Evolutionary conservation across 2,888 invertebrate genomes (phyloP), one percentile per base, ranked within the genome.

Genomic region (Eustalomyia histrio): DNA sequence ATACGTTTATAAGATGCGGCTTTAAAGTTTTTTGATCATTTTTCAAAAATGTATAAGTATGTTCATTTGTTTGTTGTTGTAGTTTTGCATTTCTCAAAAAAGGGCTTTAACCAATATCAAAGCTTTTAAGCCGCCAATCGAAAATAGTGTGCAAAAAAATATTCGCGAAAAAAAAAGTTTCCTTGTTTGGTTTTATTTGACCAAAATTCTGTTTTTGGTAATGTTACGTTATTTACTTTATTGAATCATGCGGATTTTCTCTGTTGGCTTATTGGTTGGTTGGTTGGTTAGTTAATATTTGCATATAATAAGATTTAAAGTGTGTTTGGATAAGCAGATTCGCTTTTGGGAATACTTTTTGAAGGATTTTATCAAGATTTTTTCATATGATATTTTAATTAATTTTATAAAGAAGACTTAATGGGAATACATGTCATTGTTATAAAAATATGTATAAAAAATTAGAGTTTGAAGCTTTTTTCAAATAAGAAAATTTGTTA

Each of bases 11-110:
- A 29, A 43, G 58, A 60, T 75, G 83, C 83, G 79, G 83, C 83
- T 83, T 84, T 80, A 76, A 74, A 74, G 83, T 79, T 83, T 84
- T 84, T 83, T 83, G 83, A 83, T 83, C 83, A 83, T 82, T 83
- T 83, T 71, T 76, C 79, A 79, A 81, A n/a, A 83, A 81, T 76
- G 79, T 63, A 71, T 76, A 76, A 71, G 65, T 71, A 67, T 61
- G 78, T 78, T 78, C 67, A 72, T 76, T 76, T 69, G 63, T 72
- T 80, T 69, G 61, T 55, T 43, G 61, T 7, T 60, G 71, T 60
- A 68, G 76, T 80, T 76, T 74, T 74, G 74, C 78, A 81, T 81
- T 81, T 71, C 76, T 78, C 78, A 69, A 69, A 78, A 81, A 81
- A 81, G 81, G 81, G 81, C 81, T 67, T 81, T 74, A 71, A 64